phyloP scores from a whole-genome alignment of 2,888 invertebrate species.

The Trichacis sp. region DNA sequence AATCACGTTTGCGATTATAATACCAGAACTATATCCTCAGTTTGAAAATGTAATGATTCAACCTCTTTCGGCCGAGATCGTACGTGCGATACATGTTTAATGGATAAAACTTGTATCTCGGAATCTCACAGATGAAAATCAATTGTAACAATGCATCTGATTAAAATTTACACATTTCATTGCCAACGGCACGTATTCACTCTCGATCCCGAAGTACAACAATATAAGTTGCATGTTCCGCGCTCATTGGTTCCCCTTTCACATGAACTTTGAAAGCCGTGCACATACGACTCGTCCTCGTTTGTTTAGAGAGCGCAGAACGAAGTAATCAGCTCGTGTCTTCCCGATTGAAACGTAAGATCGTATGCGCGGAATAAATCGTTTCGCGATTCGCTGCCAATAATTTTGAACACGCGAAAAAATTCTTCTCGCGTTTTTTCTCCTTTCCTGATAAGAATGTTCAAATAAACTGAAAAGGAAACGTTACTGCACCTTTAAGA shows the following conservation, averaged over 20 bases:
- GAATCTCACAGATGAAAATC: neutral
- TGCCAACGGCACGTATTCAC: slow-evolving; percentile 9
- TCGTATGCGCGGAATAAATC: slow-evolving; percentile 44
- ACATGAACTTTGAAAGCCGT: slow-evolving; percentile 60
- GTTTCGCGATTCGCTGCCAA: slow-evolving; percentile 43
- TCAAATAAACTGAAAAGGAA: slow-evolving; percentile 11
- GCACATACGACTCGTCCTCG: slow-evolving; percentile 56
- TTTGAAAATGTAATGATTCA: too few species aligned
- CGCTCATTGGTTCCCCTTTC: slow-evolving; percentile 59
- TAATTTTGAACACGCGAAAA: slow-evolving; percentile 42
- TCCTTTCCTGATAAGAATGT: slow-evolving; percentile 19
- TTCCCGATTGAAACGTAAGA: slow-evolving; percentile 46
- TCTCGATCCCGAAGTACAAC: slow-evolving; percentile 31
- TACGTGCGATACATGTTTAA: too few species aligned
- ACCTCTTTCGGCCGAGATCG: too few species aligned
- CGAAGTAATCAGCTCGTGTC: slow-evolving; percentile 54
- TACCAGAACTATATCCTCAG: too few species aligned
- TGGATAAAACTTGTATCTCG: neutral
- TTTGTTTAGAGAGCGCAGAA: slow-evolving; percentile 18
- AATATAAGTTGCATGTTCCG: slow-evolving; percentile 51
- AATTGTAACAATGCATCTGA: neutral
- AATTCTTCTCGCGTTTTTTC: slow-evolving; percentile 32
- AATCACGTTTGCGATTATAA: too few species aligned
- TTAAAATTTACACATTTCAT: neutral
- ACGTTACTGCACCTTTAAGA: neutral